Evolutionary conservation across 2,113 vertebrate genomes (phyloP).

Genomic region (Petaurus breviceps): DNA sequence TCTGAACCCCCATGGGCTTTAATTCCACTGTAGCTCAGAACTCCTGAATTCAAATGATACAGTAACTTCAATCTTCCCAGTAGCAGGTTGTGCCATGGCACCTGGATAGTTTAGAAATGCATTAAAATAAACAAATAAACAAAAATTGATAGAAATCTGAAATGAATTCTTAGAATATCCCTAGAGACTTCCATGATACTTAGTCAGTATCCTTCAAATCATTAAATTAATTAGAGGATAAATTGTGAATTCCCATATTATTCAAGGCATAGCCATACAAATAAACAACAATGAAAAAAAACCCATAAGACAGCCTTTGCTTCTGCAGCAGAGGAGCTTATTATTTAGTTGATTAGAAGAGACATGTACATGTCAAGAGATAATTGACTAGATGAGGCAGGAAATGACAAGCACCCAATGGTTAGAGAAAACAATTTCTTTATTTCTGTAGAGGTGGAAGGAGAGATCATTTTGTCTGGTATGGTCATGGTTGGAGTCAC

Average conservation of each 20-base stretch:
- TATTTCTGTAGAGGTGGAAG: background rate
- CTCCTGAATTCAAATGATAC: background rate
- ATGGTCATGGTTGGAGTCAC: background rate
- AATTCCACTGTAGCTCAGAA: background rate
- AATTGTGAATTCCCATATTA: background rate
- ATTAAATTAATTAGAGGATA: background rate
- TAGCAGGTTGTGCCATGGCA: background rate
- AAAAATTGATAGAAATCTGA: background rate
- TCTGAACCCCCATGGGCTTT: background rate
- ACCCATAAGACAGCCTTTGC: background rate
- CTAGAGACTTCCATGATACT: background rate
- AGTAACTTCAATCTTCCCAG: background rate
- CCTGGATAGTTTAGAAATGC: background rate
- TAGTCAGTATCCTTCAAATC: background rate
- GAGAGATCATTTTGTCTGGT: background rate
- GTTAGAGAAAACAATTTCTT: background rate
- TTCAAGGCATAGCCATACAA: background rate
- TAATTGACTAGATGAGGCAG: background rate
- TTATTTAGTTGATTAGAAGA: background rate
- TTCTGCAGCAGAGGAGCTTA: background rate
- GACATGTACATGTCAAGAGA: background rate
- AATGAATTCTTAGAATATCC: background rate
- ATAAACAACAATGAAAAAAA: background rate
- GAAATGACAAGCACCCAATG: background rate
- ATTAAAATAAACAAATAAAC: background rate